Base-by-base conservation (phyloP, 2,888 invertebrate genomes). In the Leptopterna dolabrata region DNA sequence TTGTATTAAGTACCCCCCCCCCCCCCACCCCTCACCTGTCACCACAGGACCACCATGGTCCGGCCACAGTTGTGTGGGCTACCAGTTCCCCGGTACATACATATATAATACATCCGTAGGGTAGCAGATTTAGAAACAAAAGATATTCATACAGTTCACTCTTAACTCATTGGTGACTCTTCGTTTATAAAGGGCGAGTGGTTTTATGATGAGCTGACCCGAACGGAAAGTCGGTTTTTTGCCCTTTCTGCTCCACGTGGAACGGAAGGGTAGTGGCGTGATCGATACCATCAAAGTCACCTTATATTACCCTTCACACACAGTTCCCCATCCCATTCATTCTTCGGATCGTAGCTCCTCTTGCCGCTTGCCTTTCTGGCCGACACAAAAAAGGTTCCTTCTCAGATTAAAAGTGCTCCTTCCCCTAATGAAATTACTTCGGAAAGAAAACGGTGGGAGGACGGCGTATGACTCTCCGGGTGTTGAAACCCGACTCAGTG, bases 281-380 rank as follows among this genome's bases (percentile, higher is more conserved):
- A 63, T 63, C 63, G 63, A 63, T 63, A 63, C 63, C 63, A 63
- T 63, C 63, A 24, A 63, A 63, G 63, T 24, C 63, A 63, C 63
- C 24, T 63, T 63, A 63, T 63, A 63, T 63, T 63, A 63, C 24
- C 63, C 24, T 63, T 63, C 63, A 24, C 63, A 24, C 63, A 24
- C 63, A 63, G 24, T 24, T 19, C 47, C 63, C 63, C 63, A 6
- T 11, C 24, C 27, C 11, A 24, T 27, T 63, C 24, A 9, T 63
- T 24, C 63, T 55, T 55, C 36, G 7, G 7, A 7, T 24, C 24
- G 19, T 24, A 0, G 9, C 11, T 24, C 24, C 24, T 63, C 24
- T 63, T 24, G 1, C 47, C 47, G 16, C 36, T 36, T 7, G 4
- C 47, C 47, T 1, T 63, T 11, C 24, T 63, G 9, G 4, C 11